Conservation (phyloP, 2,888 invertebrate genomes). For the Brenthis ino region DNA sequence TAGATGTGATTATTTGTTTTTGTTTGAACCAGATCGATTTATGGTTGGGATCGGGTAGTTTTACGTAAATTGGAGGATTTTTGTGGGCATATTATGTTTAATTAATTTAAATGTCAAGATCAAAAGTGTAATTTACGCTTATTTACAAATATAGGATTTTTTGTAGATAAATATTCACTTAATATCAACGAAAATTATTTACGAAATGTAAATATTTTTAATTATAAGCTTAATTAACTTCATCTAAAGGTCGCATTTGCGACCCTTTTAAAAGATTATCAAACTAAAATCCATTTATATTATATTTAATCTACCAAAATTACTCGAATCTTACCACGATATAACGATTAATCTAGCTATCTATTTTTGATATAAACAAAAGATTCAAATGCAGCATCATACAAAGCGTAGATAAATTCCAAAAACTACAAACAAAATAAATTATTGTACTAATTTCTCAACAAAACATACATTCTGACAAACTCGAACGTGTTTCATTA, state of each 20-base stretch:
- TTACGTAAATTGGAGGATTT: conserved; percentile 21
- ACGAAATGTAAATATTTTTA: too few species aligned
- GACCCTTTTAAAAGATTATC: too few species aligned
- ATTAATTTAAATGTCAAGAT: not conserved
- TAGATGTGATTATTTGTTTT: conserved; percentile 32
- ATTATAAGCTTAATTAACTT: too few species aligned
- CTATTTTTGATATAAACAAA: conserved; percentile 2
- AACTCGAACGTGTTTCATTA: not conserved
- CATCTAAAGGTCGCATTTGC: too few species aligned
- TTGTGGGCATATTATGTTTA: conserved; percentile 17
- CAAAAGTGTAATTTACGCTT: not conserved
- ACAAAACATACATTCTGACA: conserved; percentile 6
- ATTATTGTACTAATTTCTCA: conserved; percentile 3
- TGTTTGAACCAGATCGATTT: conserved; percentile 27
- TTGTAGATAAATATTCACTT: too few species aligned
- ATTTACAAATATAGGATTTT: too few species aligned
- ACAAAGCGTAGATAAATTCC: conserved; percentile 4
- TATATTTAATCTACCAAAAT: too few species aligned
- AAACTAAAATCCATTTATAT: too few species aligned
- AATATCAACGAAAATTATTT: too few species aligned
- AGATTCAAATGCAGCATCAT: conserved; percentile 7
- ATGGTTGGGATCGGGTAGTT: conserved; percentile 17
- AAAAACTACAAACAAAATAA: conserved; percentile 4
- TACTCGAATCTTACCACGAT: too few species aligned
- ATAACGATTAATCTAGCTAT: too few species aligned